A percentile compares a stretch with the other conserved stretches of the same genome.
Evolutionary conservation across 2,113 vertebrate species (phyloP).

Genomic region (Larimichthys polyactis): DNA sequence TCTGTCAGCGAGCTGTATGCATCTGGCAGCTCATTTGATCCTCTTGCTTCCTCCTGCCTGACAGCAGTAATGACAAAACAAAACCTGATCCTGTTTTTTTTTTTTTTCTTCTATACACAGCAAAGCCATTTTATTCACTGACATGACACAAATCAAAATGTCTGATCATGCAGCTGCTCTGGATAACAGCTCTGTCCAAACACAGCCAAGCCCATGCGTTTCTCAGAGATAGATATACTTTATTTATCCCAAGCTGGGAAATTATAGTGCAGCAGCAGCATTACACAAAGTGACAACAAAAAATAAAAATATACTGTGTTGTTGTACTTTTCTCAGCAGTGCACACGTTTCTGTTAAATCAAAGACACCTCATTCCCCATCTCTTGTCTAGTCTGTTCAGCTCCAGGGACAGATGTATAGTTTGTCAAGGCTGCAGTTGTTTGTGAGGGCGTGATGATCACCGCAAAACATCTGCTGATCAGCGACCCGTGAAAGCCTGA

Average conservation of each 20-base stretch:
- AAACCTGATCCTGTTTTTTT: conserved; percentile 9
- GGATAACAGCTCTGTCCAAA: background rate
- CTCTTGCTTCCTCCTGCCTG: conserved; percentile 8
- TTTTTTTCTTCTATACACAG: background rate
- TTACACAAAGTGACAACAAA: too few relatives aligned
- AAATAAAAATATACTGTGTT: too few relatives aligned
- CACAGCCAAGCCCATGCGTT: too few relatives aligned
- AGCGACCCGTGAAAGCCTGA: background rate
- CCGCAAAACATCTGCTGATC: background rate
- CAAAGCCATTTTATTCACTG: background rate
- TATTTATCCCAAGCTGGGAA: too few relatives aligned
- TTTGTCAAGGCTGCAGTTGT: background rate
- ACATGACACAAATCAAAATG: background rate
- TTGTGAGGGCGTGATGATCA: background rate
- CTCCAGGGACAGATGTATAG: background rate
- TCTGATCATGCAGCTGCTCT: background rate
- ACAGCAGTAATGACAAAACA: background rate
- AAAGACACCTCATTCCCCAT: too few relatives aligned
- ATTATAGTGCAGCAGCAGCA: too few relatives aligned
- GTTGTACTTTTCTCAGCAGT: too few relatives aligned
- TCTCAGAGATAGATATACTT: too few relatives aligned
- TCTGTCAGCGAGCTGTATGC: conserved; percentile 47
- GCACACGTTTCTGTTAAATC: too few relatives aligned
- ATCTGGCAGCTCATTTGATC: conserved; percentile 48
- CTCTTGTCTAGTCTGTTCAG: background rate